These are phyloP conservation scores for Athene noctua DNA, from an alignment of 2,113 vertebrate species.

Conservation along the genomic window DNA sequence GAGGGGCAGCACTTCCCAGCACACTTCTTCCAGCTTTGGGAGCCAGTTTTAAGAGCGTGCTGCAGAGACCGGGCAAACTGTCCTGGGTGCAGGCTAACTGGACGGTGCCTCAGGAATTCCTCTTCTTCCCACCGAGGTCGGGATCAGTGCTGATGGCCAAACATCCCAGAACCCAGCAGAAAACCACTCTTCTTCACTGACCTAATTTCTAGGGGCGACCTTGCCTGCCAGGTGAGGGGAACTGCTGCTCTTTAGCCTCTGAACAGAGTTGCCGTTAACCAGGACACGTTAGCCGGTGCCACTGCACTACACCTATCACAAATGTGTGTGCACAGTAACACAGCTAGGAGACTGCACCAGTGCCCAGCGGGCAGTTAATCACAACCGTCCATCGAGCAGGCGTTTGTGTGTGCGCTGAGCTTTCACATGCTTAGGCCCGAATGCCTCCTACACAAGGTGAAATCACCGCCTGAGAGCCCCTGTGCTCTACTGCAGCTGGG, in stretches of 20 bases:
- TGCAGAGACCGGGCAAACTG: not conserved
- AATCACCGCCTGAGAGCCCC: not conserved
- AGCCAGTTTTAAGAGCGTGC: not conserved
- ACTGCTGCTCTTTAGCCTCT: not conserved
- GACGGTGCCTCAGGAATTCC: rapidly evolving
- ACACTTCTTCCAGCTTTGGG: not conserved
- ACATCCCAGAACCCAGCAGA: not conserved
- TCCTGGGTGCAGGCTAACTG: not conserved
- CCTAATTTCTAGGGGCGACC: not conserved
- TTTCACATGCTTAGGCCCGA: not conserved
- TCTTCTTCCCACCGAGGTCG: not conserved
- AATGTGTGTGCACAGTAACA: not conserved
- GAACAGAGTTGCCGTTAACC: not conserved
- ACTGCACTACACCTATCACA: not conserved
- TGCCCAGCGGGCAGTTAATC: not conserved
- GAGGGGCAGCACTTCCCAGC: not conserved
- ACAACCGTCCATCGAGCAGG: not conserved
- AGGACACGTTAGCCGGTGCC: not conserved
- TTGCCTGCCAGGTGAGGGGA: not conserved
- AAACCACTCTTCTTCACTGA: not conserved
- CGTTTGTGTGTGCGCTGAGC: not conserved
- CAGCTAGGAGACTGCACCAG: not conserved
- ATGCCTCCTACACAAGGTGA: not conserved
- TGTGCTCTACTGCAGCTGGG: not conserved
- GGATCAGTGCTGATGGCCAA: not conserved